Evolutionary conservation across 2,113 vertebrate species (phyloP).

Genomic region (Tylochromis polylepis): DNA sequence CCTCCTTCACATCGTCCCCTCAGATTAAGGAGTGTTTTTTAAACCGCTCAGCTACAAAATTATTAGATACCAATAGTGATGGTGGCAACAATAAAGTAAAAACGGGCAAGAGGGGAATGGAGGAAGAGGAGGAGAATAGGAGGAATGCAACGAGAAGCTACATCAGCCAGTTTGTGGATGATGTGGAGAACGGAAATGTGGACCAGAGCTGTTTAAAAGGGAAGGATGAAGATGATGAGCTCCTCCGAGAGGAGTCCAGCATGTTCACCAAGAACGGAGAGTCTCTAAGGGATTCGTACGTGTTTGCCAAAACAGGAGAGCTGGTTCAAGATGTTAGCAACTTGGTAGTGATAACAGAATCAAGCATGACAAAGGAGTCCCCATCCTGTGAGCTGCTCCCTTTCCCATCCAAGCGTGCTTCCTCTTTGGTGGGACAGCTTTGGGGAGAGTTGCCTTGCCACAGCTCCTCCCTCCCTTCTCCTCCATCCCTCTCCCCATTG

Average conservation of each 20-base stretch:
- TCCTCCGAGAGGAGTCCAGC: conserved; percentile 70
- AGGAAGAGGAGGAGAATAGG: conserved; percentile 35
- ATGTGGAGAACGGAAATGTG: conserved; percentile 93
- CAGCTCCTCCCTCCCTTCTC: conserved; percentile 41
- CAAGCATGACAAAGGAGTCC: conserved; percentile 49
- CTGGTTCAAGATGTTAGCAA: conserved; percentile 60
- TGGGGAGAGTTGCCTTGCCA: conserved; percentile 74
- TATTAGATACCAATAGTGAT: conserved; percentile 75
- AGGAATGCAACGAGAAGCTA: conserved; percentile 60
- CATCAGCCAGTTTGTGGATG: conserved; percentile 81
- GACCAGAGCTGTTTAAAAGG: conserved; percentile 68
- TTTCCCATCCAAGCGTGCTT: conserved; percentile 23
- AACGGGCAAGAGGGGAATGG: neutral
- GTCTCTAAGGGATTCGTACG: conserved; percentile 45
- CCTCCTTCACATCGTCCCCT: conserved; percentile 29
- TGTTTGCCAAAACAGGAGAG: conserved; percentile 60
- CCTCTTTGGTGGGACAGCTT: conserved; percentile 70
- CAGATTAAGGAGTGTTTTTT: conserved; percentile 70
- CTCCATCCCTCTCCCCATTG: conserved; percentile 44
- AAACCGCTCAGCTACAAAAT: conserved; percentile 70
- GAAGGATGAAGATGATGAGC: conserved; percentile 65
- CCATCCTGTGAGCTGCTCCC: conserved; percentile 34
- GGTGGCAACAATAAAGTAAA: conserved; percentile 46
- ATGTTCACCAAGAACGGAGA: conserved; percentile 67
- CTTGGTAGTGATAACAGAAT: conserved; percentile 47